A percentile compares a stretch with the other conserved stretches of the same genome.
Conservation (phyloP, 2,888 invertebrate species). For the Escarpia spicata region DNA sequence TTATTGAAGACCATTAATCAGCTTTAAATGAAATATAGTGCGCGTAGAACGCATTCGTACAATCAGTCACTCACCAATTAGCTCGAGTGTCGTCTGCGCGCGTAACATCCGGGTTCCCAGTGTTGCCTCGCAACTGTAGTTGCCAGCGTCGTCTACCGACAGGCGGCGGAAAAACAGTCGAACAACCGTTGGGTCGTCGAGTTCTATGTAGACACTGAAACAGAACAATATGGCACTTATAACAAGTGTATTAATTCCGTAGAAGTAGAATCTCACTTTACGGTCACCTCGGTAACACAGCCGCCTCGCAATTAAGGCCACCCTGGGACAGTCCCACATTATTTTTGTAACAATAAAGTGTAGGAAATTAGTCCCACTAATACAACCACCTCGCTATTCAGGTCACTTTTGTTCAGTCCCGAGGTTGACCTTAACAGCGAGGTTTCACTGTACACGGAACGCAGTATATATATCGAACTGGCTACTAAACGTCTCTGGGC, state of each 20-base stretch:
- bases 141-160: background rate
- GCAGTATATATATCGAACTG: background rate
- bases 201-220: background rate
- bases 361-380: too few relatives aligned
- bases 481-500: background rate
- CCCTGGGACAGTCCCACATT: background rate
- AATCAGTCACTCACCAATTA: background rate
- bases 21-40: background rate
- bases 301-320: too few relatives aligned
- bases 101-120: background rate
- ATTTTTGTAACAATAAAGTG: background rate
- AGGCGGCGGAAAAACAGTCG: conserved; percentile 12
- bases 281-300: too few relatives aligned
- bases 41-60: background rate
- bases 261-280: too few relatives aligned
- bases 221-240: background rate
- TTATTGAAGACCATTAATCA: background rate
- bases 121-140: background rate
- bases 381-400: too few relatives aligned
- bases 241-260: background rate
- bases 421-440: too few relatives aligned
- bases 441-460: too few relatives aligned
- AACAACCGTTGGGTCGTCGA: background rate
- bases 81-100: conserved; percentile 3
- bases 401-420: too few relatives aligned